phyloP scores from a whole-genome alignment of 2,113 vertebrate species.

The Sarotherodon lohbergeri region DNA sequence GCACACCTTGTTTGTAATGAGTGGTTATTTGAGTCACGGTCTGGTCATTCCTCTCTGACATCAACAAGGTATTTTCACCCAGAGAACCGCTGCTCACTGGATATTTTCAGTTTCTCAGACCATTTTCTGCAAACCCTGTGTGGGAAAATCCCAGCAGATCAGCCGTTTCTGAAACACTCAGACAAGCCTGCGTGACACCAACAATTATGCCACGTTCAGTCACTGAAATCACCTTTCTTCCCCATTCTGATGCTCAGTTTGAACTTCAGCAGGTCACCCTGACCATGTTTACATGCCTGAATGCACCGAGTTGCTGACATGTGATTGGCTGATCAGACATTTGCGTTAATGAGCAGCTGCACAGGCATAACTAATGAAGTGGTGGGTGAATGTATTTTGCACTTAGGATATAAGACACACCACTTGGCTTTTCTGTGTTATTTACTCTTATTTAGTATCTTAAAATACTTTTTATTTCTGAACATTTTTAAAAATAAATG shows the following conservation, averaged over 20 bases:
- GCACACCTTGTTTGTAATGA: neutral
- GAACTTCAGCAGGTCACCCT: neutral
- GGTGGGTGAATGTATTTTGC: neutral
- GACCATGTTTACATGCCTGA: neutral
- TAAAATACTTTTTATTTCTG: neutral
- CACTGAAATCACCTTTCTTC: neutral
- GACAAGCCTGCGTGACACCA: neutral
- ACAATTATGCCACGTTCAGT: neutral
- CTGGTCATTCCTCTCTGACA: neutral
- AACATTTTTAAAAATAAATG: neutral
- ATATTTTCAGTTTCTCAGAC: neutral
- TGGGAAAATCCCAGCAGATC: neutral
- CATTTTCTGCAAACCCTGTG: neutral
- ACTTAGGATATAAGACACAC: neutral
- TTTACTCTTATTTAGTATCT: neutral
- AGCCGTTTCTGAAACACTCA: neutral
- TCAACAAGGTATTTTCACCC: neutral
- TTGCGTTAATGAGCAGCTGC: neutral
- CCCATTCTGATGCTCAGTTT: neutral
- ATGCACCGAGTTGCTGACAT: neutral
- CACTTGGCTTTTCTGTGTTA: neutral
- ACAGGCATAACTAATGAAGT: neutral
- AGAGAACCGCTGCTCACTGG: neutral
- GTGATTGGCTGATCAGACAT: neutral
- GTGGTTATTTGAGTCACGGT: neutral